These are phyloP conservation scores for Sebastes hubbsi DNA, from an alignment of 2,797 vertebrate genomes.

Conservation along the genomic window DNA sequence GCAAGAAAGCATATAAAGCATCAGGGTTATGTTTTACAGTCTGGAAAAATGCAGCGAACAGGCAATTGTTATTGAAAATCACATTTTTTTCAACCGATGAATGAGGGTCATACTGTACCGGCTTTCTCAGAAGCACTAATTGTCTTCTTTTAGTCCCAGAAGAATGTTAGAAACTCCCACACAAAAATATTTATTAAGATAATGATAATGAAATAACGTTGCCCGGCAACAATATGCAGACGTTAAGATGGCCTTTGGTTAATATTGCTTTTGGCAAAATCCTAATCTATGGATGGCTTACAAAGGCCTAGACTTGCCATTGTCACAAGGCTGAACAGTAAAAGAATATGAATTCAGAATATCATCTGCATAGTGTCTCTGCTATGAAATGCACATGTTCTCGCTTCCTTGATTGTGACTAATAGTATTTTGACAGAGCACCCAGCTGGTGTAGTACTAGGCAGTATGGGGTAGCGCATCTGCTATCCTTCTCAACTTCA, in stretches of 20 bases:
- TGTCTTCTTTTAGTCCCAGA: neutral
- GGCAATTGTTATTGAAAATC: neutral
- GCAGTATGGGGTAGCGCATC: conserved; percentile 51
- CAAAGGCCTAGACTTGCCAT: neutral
- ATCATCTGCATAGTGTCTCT: neutral
- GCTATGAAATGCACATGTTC: conserved; percentile 15
- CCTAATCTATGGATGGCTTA: neutral
- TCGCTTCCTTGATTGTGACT: conserved; percentile 41
- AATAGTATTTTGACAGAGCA: conserved; percentile 58
- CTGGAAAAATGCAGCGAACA: neutral
- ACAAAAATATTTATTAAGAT: conserved; percentile 7
- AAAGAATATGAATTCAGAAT: neutral
- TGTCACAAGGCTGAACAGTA: neutral
- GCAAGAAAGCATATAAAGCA: neutral
- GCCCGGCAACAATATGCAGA: conserved; percentile 13
- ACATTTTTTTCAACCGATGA: neutral
- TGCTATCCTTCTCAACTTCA: conserved; percentile 63
- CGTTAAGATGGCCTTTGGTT: neutral
- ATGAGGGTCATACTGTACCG: neutral
- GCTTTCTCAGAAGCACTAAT: neutral
- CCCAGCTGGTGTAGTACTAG: conserved; percentile 57
- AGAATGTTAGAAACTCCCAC: conserved; percentile 5
- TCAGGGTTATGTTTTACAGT: neutral
- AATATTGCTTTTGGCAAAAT: neutral
- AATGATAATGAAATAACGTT: neutral